Base-by-base conservation (phyloP, 2,113 vertebrate species). In the Chloebia gouldiae region DNA sequence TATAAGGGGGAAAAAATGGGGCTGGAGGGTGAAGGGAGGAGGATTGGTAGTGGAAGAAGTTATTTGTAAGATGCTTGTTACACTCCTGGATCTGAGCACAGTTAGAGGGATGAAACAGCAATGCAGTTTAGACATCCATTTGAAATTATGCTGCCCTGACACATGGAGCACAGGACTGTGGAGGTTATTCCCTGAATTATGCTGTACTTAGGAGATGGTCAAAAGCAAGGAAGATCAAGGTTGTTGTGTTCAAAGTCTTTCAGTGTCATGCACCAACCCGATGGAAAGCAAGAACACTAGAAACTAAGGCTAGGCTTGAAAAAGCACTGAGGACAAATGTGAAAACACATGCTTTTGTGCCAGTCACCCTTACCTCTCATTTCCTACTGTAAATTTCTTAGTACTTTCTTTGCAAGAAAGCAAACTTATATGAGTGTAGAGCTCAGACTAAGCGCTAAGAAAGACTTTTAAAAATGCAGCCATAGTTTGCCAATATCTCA, bases 1-100 rank as follows among this genome's bases (percentile, higher is more conserved):
- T 70, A 15, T 27, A 56, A 61, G 7, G 7, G 8, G 5, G 1
- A 15, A 3, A n/a, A 75, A 60, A 2, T 1, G 2, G 18, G 15
- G 1, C 1, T 21, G 3, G 14, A 64, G 14, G 6, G n/a, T 22
- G 4, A 14, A n/a, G 10, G 12, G 39, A 65, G 61, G 7, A 78
- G n/a, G 31, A 44, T 6, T 61, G 25, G 8, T 33, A 40, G 27
- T 47, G 30, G 17, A 68, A 56, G 16, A 69, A 70, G 22, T n/a
- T 64, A 7, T 21, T 81, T 81, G 18, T 45, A 87, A 81, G 27
- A 33, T 50, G 44, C 10, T 73, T 70, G 47, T 76, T 57, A 35
- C 50, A 50, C 35, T 79, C 30, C 59, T 90, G 44, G 9, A 42
- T 51, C 14, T 81, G n/a, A 82, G 11, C 35, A 30, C 30, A 35